Base-by-base conservation (phyloP, 2,888 invertebrate genomes). In the Psylliodes chrysocephalus region DNA sequence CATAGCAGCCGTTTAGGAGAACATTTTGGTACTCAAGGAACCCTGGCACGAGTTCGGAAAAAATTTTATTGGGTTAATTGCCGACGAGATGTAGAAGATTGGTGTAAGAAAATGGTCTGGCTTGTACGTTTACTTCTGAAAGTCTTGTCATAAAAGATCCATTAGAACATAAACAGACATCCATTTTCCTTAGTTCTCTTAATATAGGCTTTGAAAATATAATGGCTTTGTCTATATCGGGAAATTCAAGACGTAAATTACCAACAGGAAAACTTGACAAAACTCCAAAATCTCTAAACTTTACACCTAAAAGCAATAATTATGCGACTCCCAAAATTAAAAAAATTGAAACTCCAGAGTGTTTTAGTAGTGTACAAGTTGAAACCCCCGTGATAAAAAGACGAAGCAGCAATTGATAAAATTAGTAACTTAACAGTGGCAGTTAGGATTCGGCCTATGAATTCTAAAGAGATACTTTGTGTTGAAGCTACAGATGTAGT, bases 371-470 rank as follows among this genome's bases (percentile, higher is more conserved):
- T n/a, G 86, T 86, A 1, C 82, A 82, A 59, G 73, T 86, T 64
- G 86, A 86, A 77, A 86, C 86, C 2, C 86, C 86, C 46, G 65
- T 68, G 73, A 75, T 68, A 56, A 63, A 73, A 61, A 53, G 63
- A 68, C 64, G 81, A 79, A 46, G 82, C 78, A 73, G 70, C 53
- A 78, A 75, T 76, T 52, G 87, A 85, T 63, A 89, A 90, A 80
- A 83, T 84, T 19, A 88, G 87, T 71, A 89, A 90, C 78, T 84
- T 92, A 47, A 88, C 87, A 18, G 92, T 92, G 0, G 91, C 90
- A 18, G 89, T 92, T 10, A 84, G 92, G 60, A 86, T 92, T 42
- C 84, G 92, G 19, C 92, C 92, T 0, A 84, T 90, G 75, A 89
- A 85, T 79, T 75, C 84, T 2, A 85, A 85, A 76, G 88, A 86